phyloP scores from a whole-genome alignment of 2,888 invertebrate species.

The Venusia cambrica region DNA sequence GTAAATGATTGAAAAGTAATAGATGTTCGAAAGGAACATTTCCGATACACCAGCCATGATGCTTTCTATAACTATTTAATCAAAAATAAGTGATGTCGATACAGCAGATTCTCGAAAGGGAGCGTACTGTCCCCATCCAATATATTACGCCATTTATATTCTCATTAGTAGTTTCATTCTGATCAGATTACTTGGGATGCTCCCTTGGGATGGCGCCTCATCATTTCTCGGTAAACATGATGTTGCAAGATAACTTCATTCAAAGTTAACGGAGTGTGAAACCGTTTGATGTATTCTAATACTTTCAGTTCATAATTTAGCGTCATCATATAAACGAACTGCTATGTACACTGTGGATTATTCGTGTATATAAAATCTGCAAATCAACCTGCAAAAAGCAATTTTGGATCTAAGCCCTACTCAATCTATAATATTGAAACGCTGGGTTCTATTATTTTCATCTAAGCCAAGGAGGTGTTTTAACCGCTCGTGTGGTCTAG shows the following conservation, averaged over 20 bases:
- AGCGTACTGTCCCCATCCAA: conserved; percentile 64
- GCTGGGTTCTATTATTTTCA: too few species aligned
- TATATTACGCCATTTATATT: conserved; percentile 73
- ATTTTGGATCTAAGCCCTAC: too few species aligned
- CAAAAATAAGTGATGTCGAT: conserved; percentile 28
- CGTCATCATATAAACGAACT: conserved; percentile 6
- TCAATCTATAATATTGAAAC: too few species aligned
- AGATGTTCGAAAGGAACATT: too few species aligned
- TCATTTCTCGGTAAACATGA: conserved; percentile 58
- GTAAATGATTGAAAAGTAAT: too few species aligned
- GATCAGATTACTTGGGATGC: conserved; percentile 66
- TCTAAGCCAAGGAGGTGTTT: too few species aligned
- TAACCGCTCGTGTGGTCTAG: too few species aligned
- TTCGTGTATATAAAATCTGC: too few species aligned
- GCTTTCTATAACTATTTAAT: conserved; percentile 20
- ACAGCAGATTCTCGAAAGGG: conserved; percentile 32
- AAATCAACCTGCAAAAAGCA: too few species aligned
- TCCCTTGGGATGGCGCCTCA: conserved; percentile 62
- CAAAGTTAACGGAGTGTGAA: conserved; percentile 51
- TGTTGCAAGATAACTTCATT: conserved; percentile 48
- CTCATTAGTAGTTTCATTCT: conserved; percentile 75
- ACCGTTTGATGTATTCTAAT: conserved; percentile 35
- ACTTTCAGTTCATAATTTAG: conserved; percentile 8
- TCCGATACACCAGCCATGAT: conserved; percentile 7
- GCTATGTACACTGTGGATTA: too few species aligned